Conservation (phyloP, 37 sponge, comb jelly and placozoan species). For the Theonella swinhoei region DNA sequence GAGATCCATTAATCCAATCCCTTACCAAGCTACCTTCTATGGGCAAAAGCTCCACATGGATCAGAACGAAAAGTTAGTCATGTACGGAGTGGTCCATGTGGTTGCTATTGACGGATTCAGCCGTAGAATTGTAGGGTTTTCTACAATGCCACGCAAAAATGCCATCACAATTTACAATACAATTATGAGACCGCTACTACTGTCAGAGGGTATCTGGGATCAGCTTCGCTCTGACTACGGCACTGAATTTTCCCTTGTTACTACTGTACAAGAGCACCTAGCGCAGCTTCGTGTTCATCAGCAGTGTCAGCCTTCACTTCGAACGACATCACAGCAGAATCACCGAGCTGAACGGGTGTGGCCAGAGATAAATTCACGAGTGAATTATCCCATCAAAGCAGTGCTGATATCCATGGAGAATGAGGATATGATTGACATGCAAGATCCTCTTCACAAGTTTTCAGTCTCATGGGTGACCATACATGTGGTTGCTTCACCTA, state of each 20-base stretch:
- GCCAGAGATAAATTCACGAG: conserved; percentile 52
- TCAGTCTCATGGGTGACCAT: conserved; percentile 56
- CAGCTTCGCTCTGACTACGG: conserved; percentile 67
- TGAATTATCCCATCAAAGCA: conserved; percentile 56
- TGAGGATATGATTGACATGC: conserved; percentile 7
- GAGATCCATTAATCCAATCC: conserved; percentile 33
- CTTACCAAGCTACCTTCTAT: conserved; percentile 49
- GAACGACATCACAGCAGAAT: conserved; percentile 33
- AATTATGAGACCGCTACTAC: conserved; percentile 36
- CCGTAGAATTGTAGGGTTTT: conserved; percentile 48
- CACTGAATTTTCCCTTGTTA: conserved; percentile 44
- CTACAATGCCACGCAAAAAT: conserved; percentile 64
- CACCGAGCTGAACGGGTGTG: conserved; percentile 47
- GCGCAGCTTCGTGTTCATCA: conserved; percentile 10
- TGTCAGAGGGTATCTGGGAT: conserved; percentile 72
- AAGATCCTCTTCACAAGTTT: conserved; percentile 18
- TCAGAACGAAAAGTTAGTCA: no score
- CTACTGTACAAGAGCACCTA: conserved; percentile 46
- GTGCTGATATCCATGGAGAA: conserved; percentile 17
- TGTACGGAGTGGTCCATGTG: conserved; percentile 70
- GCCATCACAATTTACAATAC: conserved; percentile 44
- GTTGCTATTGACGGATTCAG: conserved; percentile 62
- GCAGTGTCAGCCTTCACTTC: not conserved
- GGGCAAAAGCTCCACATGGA: conserved; percentile 76
- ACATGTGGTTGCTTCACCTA: conserved; percentile 25